Base-by-base conservation (phyloP, 2,113 vertebrate genomes). In the Fregetta grallaria region DNA sequence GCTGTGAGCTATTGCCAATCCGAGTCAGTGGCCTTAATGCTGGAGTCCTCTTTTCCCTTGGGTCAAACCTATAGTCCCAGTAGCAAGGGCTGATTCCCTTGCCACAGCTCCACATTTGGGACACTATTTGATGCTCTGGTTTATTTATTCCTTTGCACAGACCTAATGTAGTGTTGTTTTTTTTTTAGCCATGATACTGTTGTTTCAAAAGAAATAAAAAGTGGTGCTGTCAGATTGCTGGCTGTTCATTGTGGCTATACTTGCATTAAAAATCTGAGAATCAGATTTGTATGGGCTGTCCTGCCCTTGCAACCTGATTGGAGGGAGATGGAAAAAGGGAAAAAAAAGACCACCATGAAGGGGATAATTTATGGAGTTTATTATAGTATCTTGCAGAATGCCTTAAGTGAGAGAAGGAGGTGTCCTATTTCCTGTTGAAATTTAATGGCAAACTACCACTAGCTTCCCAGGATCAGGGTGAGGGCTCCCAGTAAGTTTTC, bases 341-440 rank as follows among this genome's bases (percentile, higher is more conserved):
- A 34, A 1, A 66, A 42, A 8, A 84, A 22, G 40, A 42, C 5
- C 1, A 42, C 5, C 1, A 2, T 3, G 20, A 68, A 67, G 30
- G 27, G 23, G 27, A 9, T 83, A 53, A 66, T 29, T 68, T 29
- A 36, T 3, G 4, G 56, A 68, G 14, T 73, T 75, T 19, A 49
- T 49, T 94, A 53, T 82, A 10, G 3, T 73, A 6, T 32, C 17
- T 94, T n/a, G 7, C 11, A 13, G 65, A 50, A 11, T 36, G 36
- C 9, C 21, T 34, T 49, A 77, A 91, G 8, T 34, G n/a, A 62
- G n/a, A 44, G 38, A 52, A 55, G 47, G 2, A 10, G 2, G 5
- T 27, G 8, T 68, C 27, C 22, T 62, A 3, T 82, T 85, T 85
- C 76, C 13, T 81, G 22, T 47, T 86, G 67, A 49, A 83, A 80